Conservation (phyloP, 2,113 vertebrate genomes). For the Hemicordylus capensis region DNA sequence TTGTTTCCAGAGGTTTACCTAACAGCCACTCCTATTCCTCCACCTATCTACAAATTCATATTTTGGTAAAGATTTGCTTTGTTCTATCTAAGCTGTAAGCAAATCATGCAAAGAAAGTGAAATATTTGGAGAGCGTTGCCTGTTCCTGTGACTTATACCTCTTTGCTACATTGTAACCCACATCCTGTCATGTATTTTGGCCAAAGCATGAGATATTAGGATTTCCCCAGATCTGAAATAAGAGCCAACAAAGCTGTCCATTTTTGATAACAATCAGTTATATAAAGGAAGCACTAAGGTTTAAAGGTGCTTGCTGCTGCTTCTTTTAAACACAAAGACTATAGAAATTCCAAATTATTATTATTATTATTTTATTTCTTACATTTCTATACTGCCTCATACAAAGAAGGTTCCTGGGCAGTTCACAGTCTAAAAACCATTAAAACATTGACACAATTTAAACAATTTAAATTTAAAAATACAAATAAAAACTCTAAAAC, state of each 20-base stretch:
- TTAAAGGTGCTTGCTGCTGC: background rate
- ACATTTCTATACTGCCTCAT: too few species aligned
- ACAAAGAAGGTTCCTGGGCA: too few species aligned
- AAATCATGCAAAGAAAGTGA: constrained; percentile 32
- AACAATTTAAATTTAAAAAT: too few species aligned
- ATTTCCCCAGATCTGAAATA: constrained; percentile 28
- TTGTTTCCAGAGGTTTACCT: constrained; percentile 14
- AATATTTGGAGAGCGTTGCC: background rate
- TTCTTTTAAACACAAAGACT: background rate
- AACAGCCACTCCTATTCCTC: background rate
- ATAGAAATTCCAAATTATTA: background rate
- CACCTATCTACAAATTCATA: constrained; percentile 9
- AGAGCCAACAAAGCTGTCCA: constrained; percentile 5
- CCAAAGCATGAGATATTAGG: background rate
- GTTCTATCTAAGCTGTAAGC: constrained; percentile 20
- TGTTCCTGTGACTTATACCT: constrained; percentile 25
- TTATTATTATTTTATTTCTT: too few species aligned
- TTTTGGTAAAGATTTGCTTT: constrained; percentile 28
- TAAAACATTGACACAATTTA: too few species aligned
- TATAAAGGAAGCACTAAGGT: background rate
- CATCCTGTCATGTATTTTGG: background rate
- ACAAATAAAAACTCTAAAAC: too few species aligned
- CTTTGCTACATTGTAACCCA: constrained; percentile 15
- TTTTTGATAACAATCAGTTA: background rate
- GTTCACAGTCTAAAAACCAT: too few species aligned